Evolutionary conservation across 2,113 vertebrate species (phyloP).

Genomic region (Prietella phreatophila): DNA sequence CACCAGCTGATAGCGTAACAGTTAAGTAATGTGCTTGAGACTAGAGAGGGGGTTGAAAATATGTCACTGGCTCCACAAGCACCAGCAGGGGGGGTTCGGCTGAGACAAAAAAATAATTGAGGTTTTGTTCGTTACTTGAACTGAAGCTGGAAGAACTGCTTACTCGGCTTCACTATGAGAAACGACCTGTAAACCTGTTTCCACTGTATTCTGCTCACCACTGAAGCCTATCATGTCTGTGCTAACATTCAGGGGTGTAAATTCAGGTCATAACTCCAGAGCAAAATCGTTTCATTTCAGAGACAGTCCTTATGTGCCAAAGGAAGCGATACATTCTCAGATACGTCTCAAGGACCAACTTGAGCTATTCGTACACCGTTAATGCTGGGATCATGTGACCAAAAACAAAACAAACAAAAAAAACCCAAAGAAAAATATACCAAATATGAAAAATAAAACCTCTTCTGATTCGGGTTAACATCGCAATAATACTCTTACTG

Average conservation of each 20-base stretch:
- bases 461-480: neutral
- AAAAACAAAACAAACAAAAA: neutral
- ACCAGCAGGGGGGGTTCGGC: too few relatives aligned
- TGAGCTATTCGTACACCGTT: neutral
- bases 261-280: conserved; percentile 23
- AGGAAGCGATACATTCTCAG: conserved; percentile 36
- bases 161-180: neutral
- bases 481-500: conserved; percentile 18
- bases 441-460: neutral
- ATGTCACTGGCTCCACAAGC: neutral
- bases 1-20: neutral
- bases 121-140: conserved; percentile 29
- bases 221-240: conserved; percentile 4
- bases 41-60: neutral
- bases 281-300: neutral
- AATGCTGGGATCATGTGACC: neutral
- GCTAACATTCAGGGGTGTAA: conserved; percentile 48
- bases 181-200: conserved; percentile 1
- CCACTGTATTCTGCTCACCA: neutral
- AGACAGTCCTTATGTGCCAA: conserved; percentile 26
- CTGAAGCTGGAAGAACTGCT: conserved; percentile 24
- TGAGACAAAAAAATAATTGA: neutral
- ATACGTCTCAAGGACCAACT: conserved; percentile 30
- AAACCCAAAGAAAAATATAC: neutral
- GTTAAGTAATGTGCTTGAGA: neutral